Evolutionary conservation across 2,113 vertebrate genomes (phyloP).

Genomic region (Pollimyrus isidori): DNA sequence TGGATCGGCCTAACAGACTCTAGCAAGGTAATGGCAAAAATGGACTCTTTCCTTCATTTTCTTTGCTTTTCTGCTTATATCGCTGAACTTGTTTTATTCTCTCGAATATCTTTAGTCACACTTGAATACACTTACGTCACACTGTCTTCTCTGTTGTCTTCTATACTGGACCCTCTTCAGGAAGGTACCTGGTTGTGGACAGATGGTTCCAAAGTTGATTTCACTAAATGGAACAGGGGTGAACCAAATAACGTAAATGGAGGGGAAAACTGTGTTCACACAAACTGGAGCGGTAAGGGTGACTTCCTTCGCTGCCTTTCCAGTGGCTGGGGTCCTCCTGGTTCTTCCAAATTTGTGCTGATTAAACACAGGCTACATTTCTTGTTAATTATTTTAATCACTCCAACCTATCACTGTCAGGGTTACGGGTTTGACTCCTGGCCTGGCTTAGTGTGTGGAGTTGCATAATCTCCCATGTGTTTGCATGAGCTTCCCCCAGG

Average conservation of each 20-base stretch:
- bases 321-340: not conserved
- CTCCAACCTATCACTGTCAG: too few species aligned
- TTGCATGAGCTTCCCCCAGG: not conserved
- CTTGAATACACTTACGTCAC: not conserved
- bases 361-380: too few species aligned
- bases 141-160: not conserved
- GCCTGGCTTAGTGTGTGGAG: not conserved
- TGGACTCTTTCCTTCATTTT: not conserved
- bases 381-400: too few species aligned
- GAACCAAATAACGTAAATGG: not conserved
- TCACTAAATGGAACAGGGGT: not conserved
- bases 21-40: not conserved
- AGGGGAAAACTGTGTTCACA: not conserved
- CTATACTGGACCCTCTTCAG: not conserved
- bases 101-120: not conserved
- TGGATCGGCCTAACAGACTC: not conserved
- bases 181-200: slow-evolving; percentile 12
- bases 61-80: not conserved
- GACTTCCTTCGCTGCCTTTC: not conserved
- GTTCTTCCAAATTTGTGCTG: not conserved
- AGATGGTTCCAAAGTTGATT: slow-evolving; percentile 11
- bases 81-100: not conserved
- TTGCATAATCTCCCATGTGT: not conserved
- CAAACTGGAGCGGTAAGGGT: not conserved
- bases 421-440: too few species aligned